phyloP scores from a whole-genome alignment of 2,113 vertebrate genomes.

The Oriolus oriolus region DNA sequence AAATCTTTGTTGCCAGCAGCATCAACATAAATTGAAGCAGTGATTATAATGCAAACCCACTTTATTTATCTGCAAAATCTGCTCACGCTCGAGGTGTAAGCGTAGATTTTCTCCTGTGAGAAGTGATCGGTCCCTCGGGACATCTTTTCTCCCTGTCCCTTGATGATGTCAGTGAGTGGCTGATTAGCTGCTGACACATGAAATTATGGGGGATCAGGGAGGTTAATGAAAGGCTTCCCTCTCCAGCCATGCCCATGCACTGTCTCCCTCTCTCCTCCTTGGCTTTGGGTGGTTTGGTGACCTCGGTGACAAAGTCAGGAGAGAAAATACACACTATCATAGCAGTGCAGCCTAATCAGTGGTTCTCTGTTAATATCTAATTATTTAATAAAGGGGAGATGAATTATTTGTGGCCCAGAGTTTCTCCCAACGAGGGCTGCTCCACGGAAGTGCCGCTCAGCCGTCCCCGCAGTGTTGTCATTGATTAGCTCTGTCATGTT shows the following conservation, averaged over 20 bases:
- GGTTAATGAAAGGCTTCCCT: slow-evolving; percentile 78
- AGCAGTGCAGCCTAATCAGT: slow-evolving; percentile 30
- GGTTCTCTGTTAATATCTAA: slow-evolving; percentile 37
- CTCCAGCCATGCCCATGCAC: slow-evolving; percentile 33
- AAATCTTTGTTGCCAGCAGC: slow-evolving; percentile 53
- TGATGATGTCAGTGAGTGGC: slow-evolving; percentile 73
- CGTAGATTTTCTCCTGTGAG: slow-evolving; percentile 58
- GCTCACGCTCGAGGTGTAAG: neutral
- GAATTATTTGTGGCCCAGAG: slow-evolving; percentile 29
- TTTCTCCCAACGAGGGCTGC: neutral
- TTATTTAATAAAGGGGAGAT: slow-evolving; percentile 54
- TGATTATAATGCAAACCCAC: neutral
- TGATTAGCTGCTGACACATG: slow-evolving; percentile 74
- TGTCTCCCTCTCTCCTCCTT: slow-evolving; percentile 19
- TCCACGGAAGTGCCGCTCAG: neutral
- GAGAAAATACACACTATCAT: slow-evolving; percentile 7
- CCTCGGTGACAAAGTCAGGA: slow-evolving; percentile 51
- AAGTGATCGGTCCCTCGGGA: slow-evolving; percentile 69
- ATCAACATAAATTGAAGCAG: slow-evolving; percentile 51
- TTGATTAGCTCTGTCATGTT: slow-evolving; percentile 28
- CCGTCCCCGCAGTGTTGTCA: neutral
- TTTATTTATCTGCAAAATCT: slow-evolving; percentile 35
- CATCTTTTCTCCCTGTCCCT: slow-evolving; percentile 41
- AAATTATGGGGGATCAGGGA: slow-evolving; percentile 72
- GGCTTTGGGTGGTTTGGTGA: slow-evolving; percentile 53